Base-by-base conservation (phyloP, 2,113 vertebrate genomes). In the Gyps fulvus region DNA sequence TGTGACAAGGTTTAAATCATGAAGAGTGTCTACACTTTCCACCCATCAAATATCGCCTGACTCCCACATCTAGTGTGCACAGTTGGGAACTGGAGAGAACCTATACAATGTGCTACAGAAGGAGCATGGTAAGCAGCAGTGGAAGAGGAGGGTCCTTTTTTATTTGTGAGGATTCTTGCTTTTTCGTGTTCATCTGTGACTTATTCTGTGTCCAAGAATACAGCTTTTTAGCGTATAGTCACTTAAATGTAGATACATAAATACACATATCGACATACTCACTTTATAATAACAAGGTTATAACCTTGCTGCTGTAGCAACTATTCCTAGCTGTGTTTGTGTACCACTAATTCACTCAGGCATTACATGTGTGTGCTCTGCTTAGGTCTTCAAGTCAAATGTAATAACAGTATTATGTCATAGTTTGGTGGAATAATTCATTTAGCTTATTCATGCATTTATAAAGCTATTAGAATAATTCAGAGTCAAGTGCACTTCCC, bases 401-500 rank as follows among this genome's bases (percentile, higher is more conserved):
- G 40, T 55, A 93, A 10, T 57, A 89, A 78, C 61, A 83, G 31
- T 63, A 82, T 59, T 52, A 61, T 80, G 54, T 58, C 50, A 89
- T 62, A 88, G 55, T 55, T 88, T 38, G 22, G 38, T 47, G 34
- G 50, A 88, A 74, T 82, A 78, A 92, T 86, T 94, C 3, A 86
- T 89, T 95, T 84, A 92, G 32, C 9, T 22, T 70, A 81, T 57
- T 94, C 58, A 74, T 67, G 76, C 59, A 67, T 81, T 87, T 87
- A 52, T 84, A 81, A 93, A 87, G 15, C 59, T 59, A 71, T 94
- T 81, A 90, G 45, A 90, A 83, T 83, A 93, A 90, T 66, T 81
- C 42, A 62, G 20, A 88, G 54, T 70, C 63, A 90, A 90, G 38
- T 11, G 4, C 62, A 74, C 7, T 71, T 92, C 90, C 71, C 85